Conservation (phyloP, 2,888 invertebrate genomes). For the Zelleria hepariella region DNA sequence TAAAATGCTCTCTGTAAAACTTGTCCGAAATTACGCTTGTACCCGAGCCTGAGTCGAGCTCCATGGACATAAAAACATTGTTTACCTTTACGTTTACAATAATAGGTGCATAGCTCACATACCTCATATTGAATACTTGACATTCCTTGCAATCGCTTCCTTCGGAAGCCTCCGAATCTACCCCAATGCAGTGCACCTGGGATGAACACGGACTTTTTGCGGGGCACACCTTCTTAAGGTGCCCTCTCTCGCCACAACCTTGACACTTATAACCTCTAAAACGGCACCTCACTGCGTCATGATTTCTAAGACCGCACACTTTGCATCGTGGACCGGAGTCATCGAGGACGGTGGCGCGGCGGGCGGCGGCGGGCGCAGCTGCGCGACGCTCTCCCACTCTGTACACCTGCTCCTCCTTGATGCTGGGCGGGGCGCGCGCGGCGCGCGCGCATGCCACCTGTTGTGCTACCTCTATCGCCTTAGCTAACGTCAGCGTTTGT, state of each 20-base stretch:
- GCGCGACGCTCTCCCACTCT: not conserved
- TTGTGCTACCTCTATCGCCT: not conserved
- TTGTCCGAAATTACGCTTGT: not conserved
- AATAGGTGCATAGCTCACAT: conserved; percentile 6
- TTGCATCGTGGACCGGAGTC: not conserved
- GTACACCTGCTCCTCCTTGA: not conserved
- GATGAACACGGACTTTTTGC: not conserved
- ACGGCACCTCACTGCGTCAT: conserved; percentile 5
- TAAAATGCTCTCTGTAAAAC: not conserved
- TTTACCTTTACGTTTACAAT: not conserved
- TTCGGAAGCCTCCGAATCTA: not conserved
- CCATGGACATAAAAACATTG: conserved; percentile 3
- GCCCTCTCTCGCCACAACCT: conserved; percentile 7
- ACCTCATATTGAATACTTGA: conserved; percentile 8
- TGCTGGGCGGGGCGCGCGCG: no score
- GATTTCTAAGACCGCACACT: conserved; percentile 5
- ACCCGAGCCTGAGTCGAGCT: conserved; percentile 9
- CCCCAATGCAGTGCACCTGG: not conserved
- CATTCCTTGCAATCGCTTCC: conserved; percentile 7
- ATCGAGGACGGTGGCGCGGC: not conserved
- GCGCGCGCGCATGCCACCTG: not conserved
- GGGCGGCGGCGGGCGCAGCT: not conserved
- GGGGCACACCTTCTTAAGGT: conserved; percentile 1
- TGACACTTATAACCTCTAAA: conserved; percentile 8
- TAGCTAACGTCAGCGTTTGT: not conserved